Percentiles rank a stretch among this genome's conserved stretches.
phyloP scores from a whole-genome alignment of 1,140 invertebrate species.

The Teleopsis dalmanni region DNA sequence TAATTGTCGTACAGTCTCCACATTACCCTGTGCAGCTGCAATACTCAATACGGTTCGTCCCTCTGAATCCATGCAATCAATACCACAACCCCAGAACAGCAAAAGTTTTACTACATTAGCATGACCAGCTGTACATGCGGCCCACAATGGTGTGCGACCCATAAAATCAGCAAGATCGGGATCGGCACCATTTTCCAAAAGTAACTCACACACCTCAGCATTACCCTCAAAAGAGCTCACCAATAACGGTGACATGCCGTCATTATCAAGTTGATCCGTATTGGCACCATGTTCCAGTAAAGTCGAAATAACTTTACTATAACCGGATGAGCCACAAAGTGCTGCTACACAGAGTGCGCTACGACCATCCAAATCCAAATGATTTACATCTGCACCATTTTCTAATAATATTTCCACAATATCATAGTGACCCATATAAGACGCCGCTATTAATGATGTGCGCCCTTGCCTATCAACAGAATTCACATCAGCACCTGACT shows the following conservation, averaged over 20 bases:
- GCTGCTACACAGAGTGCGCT: constrained; percentile 89
- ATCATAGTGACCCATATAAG: constrained; percentile 87
- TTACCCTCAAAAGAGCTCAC: constrained; percentile 89
- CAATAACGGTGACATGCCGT: constrained; percentile 85
- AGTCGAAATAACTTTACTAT: constrained; percentile 63
- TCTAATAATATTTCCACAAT: constrained; percentile 81
- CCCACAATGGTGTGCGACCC: constrained; percentile 71
- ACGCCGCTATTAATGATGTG: constrained; percentile 82
- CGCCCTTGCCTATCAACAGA: constrained; percentile 78
- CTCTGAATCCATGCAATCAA: constrained; percentile 83
- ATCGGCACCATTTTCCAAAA: constrained; percentile 80
- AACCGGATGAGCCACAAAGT: constrained; percentile 80
- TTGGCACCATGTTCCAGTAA: constrained; percentile 77
- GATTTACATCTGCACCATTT: constrained; percentile 77
- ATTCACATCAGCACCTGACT: constrained; percentile 65
- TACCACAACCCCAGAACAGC: constrained; percentile 82
- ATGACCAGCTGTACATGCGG: constrained; percentile 81
- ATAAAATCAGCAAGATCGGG: constrained; percentile 75
- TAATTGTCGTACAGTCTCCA: constrained; percentile 79
- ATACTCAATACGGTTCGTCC: constrained; percentile 83
- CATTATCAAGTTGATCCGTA: constrained; percentile 82
- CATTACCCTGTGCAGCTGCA: constrained; percentile 77
- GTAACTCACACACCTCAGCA: constrained; percentile 70
- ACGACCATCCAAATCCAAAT: constrained; percentile 82
- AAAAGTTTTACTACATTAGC: constrained; percentile 69